A percentile compares a stretch with the other conserved stretches of the same genome.
phyloP scores from a whole-genome alignment of 1,140 invertebrate genomes.

The Lasioglossum baleicum region DNA sequence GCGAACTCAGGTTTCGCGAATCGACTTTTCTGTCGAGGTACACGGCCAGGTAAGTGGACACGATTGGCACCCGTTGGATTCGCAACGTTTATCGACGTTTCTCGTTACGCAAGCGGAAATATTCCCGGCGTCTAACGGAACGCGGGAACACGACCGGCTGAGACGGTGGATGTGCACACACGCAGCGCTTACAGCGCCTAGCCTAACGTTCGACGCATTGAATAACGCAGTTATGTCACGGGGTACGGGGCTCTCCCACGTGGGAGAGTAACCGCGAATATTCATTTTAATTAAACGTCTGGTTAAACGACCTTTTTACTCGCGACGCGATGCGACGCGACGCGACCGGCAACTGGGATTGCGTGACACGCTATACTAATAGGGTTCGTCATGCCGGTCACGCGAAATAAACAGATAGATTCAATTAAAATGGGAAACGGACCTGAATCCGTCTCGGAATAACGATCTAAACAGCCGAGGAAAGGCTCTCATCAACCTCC shows the following conservation, averaged over 20 bases:
- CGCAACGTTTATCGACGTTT: slow-evolving; percentile 5
- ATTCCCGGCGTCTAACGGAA: background rate
- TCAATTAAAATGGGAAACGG: background rate
- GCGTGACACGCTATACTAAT: slow-evolving; percentile 2
- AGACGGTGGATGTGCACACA: background rate
- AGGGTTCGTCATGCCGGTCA: background rate
- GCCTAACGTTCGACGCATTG: slow-evolving; percentile 15
- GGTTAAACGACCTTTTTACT: slow-evolving; percentile 3
- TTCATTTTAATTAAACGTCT: slow-evolving; percentile 30
- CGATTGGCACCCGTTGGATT: background rate
- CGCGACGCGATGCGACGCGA: no score
- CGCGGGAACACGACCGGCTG: background rate
- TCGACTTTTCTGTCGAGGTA: no score
- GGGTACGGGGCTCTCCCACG: slow-evolving; percentile 18
- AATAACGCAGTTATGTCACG: slow-evolving; percentile 32
- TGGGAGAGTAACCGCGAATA: background rate
- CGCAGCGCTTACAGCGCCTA: background rate
- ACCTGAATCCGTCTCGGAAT: background rate
- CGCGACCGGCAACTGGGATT: background rate
- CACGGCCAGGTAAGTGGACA: background rate
- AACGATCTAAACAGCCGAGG: no score
- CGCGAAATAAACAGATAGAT: background rate
- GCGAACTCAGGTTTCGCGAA: no score
- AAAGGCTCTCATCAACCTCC: no score
- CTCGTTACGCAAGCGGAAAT: background rate